phyloP scores from a whole-genome alignment of 2,888 invertebrate species.

The Phyllotreta striolata region DNA sequence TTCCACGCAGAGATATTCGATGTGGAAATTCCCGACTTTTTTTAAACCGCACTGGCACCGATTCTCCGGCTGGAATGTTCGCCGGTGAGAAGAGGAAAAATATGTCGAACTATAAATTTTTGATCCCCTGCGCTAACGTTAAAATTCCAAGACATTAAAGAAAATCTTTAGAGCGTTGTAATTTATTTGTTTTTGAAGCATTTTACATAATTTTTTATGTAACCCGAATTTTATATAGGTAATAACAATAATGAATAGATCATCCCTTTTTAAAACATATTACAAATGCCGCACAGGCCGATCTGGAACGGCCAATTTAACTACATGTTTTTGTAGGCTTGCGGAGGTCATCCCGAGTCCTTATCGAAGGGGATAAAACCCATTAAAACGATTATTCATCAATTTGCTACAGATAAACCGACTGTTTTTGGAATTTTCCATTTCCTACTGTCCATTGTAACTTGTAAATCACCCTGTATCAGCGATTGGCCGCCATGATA shows the following conservation, averaged over 20 bases:
- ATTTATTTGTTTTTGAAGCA: no score
- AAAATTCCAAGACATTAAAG: no score
- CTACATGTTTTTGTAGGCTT: slow-evolving; percentile 22
- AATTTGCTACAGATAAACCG: slow-evolving; percentile 30
- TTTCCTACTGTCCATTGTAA: slow-evolving; percentile 25
- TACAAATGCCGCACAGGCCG: no score
- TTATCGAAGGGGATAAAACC: slow-evolving; percentile 29
- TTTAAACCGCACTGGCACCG: slow-evolving; percentile 18
- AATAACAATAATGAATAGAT: no score
- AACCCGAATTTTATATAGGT: no score
- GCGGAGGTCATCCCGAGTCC: slow-evolving; percentile 7
- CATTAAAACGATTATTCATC: slow-evolving; percentile 34
- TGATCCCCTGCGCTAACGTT: no score
- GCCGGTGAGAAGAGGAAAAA: slow-evolving; percentile 20
- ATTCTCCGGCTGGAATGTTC: slow-evolving; percentile 16
- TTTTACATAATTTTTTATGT: no score
- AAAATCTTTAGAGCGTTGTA: no score
- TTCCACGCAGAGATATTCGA: slow-evolving; percentile 27
- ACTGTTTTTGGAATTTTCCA: slow-evolving; percentile 18
- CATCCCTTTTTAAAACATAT: no score
- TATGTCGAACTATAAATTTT: slow-evolving; percentile 13
- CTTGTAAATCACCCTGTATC: slow-evolving; percentile 39
- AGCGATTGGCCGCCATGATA: slow-evolving; percentile 33
- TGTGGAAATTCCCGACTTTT: slow-evolving; percentile 23
- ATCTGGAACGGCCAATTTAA: neutral